phyloP scores from a whole-genome alignment of 2,888 invertebrate species.

The Chydorus sphaericus region DNA sequence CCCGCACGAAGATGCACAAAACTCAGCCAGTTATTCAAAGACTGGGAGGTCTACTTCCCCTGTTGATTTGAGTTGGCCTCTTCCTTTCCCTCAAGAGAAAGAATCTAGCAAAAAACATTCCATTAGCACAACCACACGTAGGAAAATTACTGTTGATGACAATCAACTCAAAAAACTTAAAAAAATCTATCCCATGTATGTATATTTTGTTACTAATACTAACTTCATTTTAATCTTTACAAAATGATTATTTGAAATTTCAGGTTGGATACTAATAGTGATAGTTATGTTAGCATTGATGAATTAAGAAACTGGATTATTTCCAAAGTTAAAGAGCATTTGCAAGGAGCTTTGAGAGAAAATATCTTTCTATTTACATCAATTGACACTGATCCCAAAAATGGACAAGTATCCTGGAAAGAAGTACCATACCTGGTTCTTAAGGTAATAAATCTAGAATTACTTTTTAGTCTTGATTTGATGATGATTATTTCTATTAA shows the following conservation, averaged over 20 bases:
- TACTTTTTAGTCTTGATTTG: too few species aligned
- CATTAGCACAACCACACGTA: too few species aligned
- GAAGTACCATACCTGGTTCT: constrained; percentile 61
- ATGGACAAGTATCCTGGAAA: constrained; percentile 59
- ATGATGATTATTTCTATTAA: too few species aligned
- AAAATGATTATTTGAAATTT: neutral
- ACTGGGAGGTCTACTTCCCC: neutral
- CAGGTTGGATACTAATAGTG: neutral
- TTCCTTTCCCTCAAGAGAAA: neutral
- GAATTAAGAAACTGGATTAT: constrained; percentile 39
- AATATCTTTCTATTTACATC: constrained; percentile 49
- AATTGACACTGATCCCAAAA: constrained; percentile 48
- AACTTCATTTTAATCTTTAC: neutral
- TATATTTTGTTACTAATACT: neutral
- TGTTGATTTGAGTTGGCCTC: constrained; percentile 5
- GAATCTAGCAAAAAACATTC: too few species aligned
- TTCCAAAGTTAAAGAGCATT: constrained; percentile 49
- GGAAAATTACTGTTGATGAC: neutral
- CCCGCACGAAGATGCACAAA: neutral
- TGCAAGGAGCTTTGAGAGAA: constrained; percentile 46
- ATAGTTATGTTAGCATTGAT: neutral
- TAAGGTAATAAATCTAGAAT: constrained; percentile 51
- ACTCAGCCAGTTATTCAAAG: neutral
- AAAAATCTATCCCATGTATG: neutral
- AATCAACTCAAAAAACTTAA: neutral